Evolutionary conservation across 2,888 invertebrate genomes (phyloP).

Genomic region (Heliconius aoede): DNA sequence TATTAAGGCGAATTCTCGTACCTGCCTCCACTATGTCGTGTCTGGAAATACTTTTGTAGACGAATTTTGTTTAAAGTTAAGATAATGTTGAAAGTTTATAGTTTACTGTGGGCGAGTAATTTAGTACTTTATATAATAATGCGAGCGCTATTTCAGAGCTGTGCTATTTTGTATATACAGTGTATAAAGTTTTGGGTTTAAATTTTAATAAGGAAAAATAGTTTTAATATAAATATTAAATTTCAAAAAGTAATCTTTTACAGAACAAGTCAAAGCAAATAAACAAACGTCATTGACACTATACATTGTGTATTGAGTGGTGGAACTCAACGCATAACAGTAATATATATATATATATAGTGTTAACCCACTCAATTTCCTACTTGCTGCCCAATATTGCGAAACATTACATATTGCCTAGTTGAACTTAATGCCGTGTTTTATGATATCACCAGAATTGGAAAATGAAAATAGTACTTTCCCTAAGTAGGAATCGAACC

Average conservation of each 20-base stretch:
- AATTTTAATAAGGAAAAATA: neutral
- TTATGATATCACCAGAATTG: neutral
- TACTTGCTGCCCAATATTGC: no score
- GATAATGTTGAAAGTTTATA: slow-evolving; percentile 16
- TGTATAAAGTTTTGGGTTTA: neutral
- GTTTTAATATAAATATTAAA: neutral
- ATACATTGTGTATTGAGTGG: no score
- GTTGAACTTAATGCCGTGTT: no score
- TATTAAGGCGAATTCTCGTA: slow-evolving; percentile 6
- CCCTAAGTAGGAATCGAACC: neutral
- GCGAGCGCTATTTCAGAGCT: neutral
- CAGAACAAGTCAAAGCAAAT: no score
- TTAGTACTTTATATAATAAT: slow-evolving; percentile 17
- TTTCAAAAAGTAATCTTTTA: no score
- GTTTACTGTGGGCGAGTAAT: slow-evolving; percentile 17
- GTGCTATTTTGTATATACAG: neutral
- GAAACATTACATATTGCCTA: no score
- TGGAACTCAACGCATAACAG: no score
- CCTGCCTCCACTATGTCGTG: slow-evolving; percentile 4
- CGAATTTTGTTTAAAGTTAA: slow-evolving; percentile 19
- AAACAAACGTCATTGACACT: no score
- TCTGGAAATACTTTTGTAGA: slow-evolving; percentile 14
- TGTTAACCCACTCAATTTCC: no score
- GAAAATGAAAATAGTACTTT: neutral
- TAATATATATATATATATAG: no score